Percentiles rank a stretch among this genome's conserved stretches.
Conservation (phyloP, 2,797 vertebrate genomes). For the Bradypodion ventrale region DNA sequence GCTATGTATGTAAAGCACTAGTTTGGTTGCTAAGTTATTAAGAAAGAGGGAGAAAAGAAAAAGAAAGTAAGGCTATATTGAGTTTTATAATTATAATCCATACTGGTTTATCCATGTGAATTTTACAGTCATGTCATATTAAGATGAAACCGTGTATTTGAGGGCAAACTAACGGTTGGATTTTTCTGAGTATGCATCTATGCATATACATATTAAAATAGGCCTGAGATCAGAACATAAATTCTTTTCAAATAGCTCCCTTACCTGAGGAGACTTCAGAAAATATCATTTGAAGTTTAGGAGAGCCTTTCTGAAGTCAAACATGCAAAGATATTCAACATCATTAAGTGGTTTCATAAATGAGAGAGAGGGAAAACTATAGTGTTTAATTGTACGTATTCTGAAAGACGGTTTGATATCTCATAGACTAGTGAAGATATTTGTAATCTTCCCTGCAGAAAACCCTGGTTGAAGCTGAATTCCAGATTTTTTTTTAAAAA, state of each 20-base stretch:
- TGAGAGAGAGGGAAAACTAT: conserved; percentile 42
- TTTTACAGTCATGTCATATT: not conserved
- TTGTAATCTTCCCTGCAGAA: not conserved
- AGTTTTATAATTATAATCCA: conserved; percentile 17
- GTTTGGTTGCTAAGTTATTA: conserved; percentile 31
- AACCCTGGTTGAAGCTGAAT: not conserved
- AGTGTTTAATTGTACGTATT: conserved; percentile 30
- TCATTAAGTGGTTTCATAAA: conserved; percentile 63
- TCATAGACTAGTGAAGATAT: conserved; percentile 13
- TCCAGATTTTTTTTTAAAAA: not conserved
- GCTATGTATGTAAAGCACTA: not conserved
- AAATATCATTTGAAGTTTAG: conserved; percentile 69
- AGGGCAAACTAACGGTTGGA: not conserved
- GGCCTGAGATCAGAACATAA: conserved; percentile 48
- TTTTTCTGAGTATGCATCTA: conserved; percentile 25
- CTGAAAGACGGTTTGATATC: not conserved
- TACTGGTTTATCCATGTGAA: conserved; percentile 3
- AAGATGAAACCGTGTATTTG: not conserved
- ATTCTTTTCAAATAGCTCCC: conserved; percentile 61
- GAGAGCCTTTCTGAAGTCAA: conserved; percentile 66
- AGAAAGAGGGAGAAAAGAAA: not conserved
- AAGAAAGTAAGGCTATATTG: not conserved
- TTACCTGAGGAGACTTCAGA: conserved; percentile 66
- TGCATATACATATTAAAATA: conserved; percentile 43
- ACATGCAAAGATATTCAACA: conserved; percentile 65